Evolutionary conservation across 2,888 invertebrate species (phyloP), one percentile per base, ranked within the genome.

Genomic region (Ormyrus thymus): DNA sequence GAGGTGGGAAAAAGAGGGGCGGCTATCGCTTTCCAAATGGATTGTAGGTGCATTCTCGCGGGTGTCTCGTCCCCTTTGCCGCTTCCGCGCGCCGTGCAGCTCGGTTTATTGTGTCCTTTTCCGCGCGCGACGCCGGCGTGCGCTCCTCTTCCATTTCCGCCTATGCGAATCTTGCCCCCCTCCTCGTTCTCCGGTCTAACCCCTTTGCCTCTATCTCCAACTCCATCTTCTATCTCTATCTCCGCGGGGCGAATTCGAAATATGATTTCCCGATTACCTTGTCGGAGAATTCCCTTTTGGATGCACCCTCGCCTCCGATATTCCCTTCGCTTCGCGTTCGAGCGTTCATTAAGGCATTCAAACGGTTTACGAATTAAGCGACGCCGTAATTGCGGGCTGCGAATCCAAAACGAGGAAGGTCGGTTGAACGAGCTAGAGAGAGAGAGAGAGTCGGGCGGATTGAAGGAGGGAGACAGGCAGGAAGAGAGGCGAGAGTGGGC

Each of bases 301-400:
- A 82, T 75, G 73, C 73, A 43, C 56, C 68, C 55, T 43, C 73
- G 55, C 29, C 80, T 75, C 75, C 81, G 76, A 83, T 82, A 82
- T 81, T 81, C 72, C 80, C 82, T 76, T 76, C 69, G 81, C 81
- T 76, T 79, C 55, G 78, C 78, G 81, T 73, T 82, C 70, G 79
- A 76, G 81, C 83, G 82, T 83, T 84, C 83, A 83, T 83, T 83
- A 84, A 85, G 82, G 82, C 83, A 83, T 84, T 83, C 85, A 82
- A 84, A 83, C 83, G 81, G 85, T 83, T 84, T 84, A 84, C 83
- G 84, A 85, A 85, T 86, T 84, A 83, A 83, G 79, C 83, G 82
- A 79, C 80, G 77, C 66, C 83, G 83, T 84, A 85, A 86, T 85
- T 84, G 83, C 84, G 83, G 83, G 74, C 79, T 80, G 75, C 81